Base-by-base conservation (phyloP, 2,888 invertebrate species). In the Zaprionus obscuricornis region DNA sequence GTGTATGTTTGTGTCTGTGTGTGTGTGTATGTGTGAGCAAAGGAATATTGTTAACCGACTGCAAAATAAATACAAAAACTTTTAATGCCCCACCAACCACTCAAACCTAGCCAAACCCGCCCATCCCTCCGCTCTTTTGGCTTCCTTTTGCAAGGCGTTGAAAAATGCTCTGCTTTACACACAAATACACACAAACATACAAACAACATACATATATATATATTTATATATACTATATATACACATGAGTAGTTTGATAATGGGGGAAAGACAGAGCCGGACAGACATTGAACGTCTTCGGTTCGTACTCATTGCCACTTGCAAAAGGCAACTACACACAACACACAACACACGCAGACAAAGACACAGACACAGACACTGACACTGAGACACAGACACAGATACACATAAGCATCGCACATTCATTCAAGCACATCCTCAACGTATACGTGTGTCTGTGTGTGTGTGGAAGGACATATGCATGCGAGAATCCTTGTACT, bases 11-110 rank as follows among this genome's bases (percentile, higher is more conserved):
- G 22, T 16, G 37, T 14, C 22, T 24, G 39, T 39, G 26, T 11
- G 3, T 18, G 39, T 42, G 65, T 51, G 47, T 60, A 45, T 43
- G 64, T 60, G 24, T 59, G 66, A 60, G 76, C 66, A 54, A 62
- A 70, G 86, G 86, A 87, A 79, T 82, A 86, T 84, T 85, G 86
- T 86, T 86, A 88, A 87, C 88, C 88, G 85, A 84, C 86, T 84
- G 71, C 87, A 86, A 87, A 82, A 73, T 84, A 79, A 87, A 86
- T 75, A 87, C 85, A 85, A 69, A 87, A 81, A 75, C 86, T 86
- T 84, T 86, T 84, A 84, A 84, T 84, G 83, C 79, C 67, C 82
- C 75, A 60, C 74, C 82, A 62, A 60, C 74, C 29, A 31, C 22
- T 27, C 74, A 60, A n/a, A n/a, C n/a, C n/a, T n/a, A n/a, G n/a